Conservation (phyloP, 2,888 invertebrate genomes). For the Tribolium freemani region DNA sequence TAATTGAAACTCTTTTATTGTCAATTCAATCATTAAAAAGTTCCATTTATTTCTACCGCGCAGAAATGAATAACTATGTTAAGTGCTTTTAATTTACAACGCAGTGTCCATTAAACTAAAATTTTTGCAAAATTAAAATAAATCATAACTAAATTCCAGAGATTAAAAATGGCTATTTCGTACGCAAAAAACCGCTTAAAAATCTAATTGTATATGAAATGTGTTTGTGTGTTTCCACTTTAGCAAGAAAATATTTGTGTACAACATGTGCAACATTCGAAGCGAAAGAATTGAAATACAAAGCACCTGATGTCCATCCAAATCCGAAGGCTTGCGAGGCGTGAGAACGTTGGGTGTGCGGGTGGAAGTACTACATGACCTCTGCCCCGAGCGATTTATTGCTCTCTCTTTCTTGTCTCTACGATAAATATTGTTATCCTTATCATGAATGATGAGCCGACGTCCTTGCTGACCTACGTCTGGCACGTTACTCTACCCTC, state of each 20-base stretch:
- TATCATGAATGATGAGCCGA: constrained; percentile 42
- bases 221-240: background rate
- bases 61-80: too few relatives aligned
- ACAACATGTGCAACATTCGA: background rate
- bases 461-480: constrained; percentile 45
- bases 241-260: background rate
- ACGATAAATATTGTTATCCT: constrained; percentile 14
- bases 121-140: too few relatives aligned
- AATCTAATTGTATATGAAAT: too few relatives aligned
- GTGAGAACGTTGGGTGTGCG: constrained; percentile 56
- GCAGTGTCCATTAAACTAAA: too few relatives aligned
- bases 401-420: constrained; percentile 39
- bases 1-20: constrained; percentile 14
- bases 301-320: constrained; percentile 47
- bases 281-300: constrained; percentile 36
- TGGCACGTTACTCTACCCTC: constrained; percentile 46
- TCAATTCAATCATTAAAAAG: background rate
- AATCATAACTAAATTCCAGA: too few relatives aligned
- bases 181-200: too few relatives aligned
- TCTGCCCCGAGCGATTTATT: constrained; percentile 48
- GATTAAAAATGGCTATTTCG: too few relatives aligned
- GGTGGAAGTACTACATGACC: constrained; percentile 54
- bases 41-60: too few relatives aligned
- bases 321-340: constrained; percentile 43
- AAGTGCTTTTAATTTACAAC: too few relatives aligned